These are phyloP conservation scores for Antitype chi DNA, from an alignment of 2,888 invertebrate genomes.

Conservation along the genomic window DNA sequence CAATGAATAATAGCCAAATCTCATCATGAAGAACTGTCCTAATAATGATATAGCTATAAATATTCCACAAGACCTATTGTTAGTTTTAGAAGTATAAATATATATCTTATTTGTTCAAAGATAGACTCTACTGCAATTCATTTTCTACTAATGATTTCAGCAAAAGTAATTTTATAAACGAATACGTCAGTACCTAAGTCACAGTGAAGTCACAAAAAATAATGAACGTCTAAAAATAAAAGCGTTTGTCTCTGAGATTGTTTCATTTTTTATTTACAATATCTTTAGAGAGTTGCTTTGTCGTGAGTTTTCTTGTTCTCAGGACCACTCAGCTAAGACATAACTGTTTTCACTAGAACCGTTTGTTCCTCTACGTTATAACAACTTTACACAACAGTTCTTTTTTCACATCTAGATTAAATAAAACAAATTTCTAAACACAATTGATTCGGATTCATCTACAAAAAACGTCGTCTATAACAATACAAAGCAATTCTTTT, in stretches of 20 bases:
- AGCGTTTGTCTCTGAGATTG: conserved; percentile 39
- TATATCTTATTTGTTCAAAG: background rate
- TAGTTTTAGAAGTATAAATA: background rate
- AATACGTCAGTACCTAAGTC: conserved; percentile 10
- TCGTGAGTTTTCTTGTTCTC: conserved; percentile 38
- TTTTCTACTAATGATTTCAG: conserved; percentile 38
- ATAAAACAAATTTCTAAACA: background rate
- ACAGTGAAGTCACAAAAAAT: conserved; percentile 37
- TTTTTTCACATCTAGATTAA: background rate
- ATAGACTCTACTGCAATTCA: conserved; percentile 29
- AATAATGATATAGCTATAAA: background rate
- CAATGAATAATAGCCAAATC: background rate
- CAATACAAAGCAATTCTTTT: conserved; percentile 13
- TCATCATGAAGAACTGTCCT: background rate
- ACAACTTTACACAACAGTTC: background rate
- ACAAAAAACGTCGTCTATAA: conserved; percentile 12
- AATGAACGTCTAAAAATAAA: conserved; percentile 52
- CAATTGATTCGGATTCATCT: background rate
- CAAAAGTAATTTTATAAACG: conserved; percentile 38
- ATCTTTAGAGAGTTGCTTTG: conserved; percentile 49
- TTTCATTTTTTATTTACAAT: conserved; percentile 53
- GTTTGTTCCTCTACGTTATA: conserved; percentile 6
- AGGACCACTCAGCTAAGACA: conserved; percentile 28
- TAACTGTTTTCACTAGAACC: conserved; percentile 33
- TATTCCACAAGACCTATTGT: background rate